Evolutionary conservation across 2,888 invertebrate species (phyloP), one percentile per base, ranked within the genome.

Genomic region (Drosophila affinis): DNA sequence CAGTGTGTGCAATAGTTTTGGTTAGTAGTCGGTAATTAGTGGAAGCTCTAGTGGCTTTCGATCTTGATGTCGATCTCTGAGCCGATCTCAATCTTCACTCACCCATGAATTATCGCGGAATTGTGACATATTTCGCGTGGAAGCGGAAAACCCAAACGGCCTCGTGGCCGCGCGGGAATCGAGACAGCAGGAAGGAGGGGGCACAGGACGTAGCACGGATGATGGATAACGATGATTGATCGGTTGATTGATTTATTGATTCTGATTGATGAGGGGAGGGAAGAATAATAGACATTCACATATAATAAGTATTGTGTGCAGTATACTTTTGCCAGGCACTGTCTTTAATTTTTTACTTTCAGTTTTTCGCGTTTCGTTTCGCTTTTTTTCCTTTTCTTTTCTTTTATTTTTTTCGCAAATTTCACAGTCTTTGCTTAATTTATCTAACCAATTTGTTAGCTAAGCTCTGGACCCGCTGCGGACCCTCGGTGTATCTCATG

Each of bases 51-150:
- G 6, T 39, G 39, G 12, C 44, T 29, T 48, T 12, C 24, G 24
- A 24, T 24, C 24, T 17, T n/a, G n/a, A n/a, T n/a, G n/a, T n/a
- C 29, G 29, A 29, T 29, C 29, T n/a, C 51, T 34, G 34, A 46
- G 21, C 32, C 55, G 32, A 54, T 44, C 48, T 57, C 58, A 70
- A 64, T 53, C 71, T 62, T 71, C 68, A 90, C 91, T 89, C 85
- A 91, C 91, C 91, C 91, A 91, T 86, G 91, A 91, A 89, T 91
- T 91, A 87, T 91, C 91, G 75, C 90, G 90, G 71, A 91, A 91
- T 80, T 91, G 91, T 80, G 91, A 90, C 91, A 91, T 91, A 76
- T 87, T 88, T 73, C 21, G 69, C 67, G 72, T 62, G 63, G 78
- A 29, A 29, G 9, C 39, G 7, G 39, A 39, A 7, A 32, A 6